Conservation (phyloP, 2,797 vertebrate genomes). For the Lepidocolaptes lacrymiger region DNA sequence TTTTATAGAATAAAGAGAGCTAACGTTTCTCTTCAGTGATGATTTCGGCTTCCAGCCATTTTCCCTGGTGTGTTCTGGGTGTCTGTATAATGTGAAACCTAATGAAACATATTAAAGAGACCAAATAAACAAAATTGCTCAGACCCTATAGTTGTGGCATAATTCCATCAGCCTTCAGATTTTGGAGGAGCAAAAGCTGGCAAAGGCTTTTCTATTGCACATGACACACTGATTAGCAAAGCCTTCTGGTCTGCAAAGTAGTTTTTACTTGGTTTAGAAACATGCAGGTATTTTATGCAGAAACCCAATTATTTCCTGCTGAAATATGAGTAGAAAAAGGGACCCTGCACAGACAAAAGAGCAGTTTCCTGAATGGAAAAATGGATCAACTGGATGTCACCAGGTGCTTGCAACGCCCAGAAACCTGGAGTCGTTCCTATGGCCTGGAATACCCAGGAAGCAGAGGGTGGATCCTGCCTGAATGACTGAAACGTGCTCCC, state of each 20-base stretch:
- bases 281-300: neutral
- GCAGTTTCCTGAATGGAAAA: neutral
- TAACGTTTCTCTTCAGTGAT: neutral
- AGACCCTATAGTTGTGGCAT: neutral
- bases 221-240: neutral
- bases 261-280: neutral
- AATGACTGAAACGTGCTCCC: neutral
- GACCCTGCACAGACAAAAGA: neutral
- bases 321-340: neutral
- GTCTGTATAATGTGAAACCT: neutral
- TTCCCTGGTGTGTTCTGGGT: neutral
- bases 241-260: neutral
- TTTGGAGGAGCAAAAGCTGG: conserved; percentile 6
- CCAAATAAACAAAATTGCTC: neutral
- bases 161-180: neutral
- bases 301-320: neutral
- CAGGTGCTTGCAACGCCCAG: neutral
- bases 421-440: neutral
- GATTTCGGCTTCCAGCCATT: neutral
- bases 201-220: neutral
- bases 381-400: neutral
- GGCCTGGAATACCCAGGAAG: neutral
- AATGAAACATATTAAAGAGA: neutral
- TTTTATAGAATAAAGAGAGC: neutral
- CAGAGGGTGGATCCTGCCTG: neutral